Conservation (phyloP, 2,888 invertebrate species). For the Plagodis pulveraria region DNA sequence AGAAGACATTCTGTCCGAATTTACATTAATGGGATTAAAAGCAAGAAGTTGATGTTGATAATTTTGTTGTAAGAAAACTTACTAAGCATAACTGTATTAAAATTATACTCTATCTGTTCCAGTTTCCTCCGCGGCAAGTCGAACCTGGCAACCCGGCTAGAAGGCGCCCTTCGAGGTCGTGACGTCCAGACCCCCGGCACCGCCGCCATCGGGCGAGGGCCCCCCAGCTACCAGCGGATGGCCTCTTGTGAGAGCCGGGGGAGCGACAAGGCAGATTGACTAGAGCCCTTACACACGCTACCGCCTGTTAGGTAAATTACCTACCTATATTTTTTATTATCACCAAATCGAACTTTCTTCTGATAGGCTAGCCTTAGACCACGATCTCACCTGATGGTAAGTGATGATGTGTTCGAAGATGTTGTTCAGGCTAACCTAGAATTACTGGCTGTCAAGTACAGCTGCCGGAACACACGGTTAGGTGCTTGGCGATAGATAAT, state of each 20-base stretch:
- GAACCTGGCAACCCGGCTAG: slow-evolving; percentile 80
- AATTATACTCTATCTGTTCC: slow-evolving; percentile 41
- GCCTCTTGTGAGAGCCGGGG: slow-evolving; percentile 93
- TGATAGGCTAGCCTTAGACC: too few relatives aligned
- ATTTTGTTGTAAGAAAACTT: not conserved
- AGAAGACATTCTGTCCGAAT: too few relatives aligned
- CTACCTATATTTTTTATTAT: not conserved
- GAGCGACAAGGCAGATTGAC: slow-evolving; percentile 93
- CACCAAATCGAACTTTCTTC: too few relatives aligned
- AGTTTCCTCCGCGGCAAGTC: slow-evolving; percentile 97
- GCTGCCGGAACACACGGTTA: too few relatives aligned
- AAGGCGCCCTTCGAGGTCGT: slow-evolving; percentile 73
- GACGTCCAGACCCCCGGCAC: slow-evolving; percentile 90
- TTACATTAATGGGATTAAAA: too few relatives aligned
- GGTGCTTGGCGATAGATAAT: too few relatives aligned
- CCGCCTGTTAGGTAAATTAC: slow-evolving; percentile 73
- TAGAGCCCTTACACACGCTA: slow-evolving; percentile 88
- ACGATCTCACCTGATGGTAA: too few relatives aligned
- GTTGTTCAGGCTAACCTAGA: too few relatives aligned
- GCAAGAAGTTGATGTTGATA: too few relatives aligned
- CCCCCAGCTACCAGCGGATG: slow-evolving; percentile 93
- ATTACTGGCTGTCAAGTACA: too few relatives aligned
- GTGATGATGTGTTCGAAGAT: too few relatives aligned
- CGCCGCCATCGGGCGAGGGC: slow-evolving; percentile 87
- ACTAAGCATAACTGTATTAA: not conserved